Conservation (phyloP, 2,888 invertebrate species). For the Maniola hyperantus region DNA sequence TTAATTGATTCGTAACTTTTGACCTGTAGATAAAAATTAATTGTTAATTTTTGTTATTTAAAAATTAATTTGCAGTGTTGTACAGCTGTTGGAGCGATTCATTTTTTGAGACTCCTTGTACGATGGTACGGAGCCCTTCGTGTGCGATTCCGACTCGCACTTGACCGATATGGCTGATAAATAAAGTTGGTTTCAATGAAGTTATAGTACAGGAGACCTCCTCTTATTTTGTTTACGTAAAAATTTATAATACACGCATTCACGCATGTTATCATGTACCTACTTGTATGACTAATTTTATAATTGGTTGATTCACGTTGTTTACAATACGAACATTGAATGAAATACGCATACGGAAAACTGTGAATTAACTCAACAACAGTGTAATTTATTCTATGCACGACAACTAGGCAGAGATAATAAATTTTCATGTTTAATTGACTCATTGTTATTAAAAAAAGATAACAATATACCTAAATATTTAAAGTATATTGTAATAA, state of each 20-base stretch:
- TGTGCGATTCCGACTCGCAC: too few relatives aligned
- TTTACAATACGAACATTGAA: constrained; percentile 18
- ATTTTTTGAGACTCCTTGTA: too few relatives aligned
- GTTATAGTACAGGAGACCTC: neutral
- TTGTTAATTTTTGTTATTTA: neutral
- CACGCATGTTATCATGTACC: constrained; percentile 4
- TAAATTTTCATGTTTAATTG: too few relatives aligned
- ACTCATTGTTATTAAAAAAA: too few relatives aligned
- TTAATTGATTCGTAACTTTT: constrained; percentile 86
- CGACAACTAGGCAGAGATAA: neutral
- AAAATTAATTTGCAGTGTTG: neutral
- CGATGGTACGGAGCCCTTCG: too few relatives aligned
- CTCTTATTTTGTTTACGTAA: neutral
- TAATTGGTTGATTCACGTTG: constrained; percentile 24
- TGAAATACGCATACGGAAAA: constrained; percentile 17
- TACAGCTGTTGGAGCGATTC: too few relatives aligned
- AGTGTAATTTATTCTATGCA: constrained; percentile 10
- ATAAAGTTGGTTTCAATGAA: neutral
- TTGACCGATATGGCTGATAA: neutral
- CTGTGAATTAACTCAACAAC: constrained; percentile 11
- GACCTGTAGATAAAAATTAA: constrained; percentile 63
- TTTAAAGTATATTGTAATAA: too few relatives aligned
- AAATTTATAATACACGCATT: neutral
- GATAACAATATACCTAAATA: too few relatives aligned
- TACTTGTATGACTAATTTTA: constrained; percentile 19